Percentiles rank a stretch among this genome's conserved stretches.
Conservation (phyloP, 2,797 vertebrate genomes). For the Numenius phaeopus region DNA sequence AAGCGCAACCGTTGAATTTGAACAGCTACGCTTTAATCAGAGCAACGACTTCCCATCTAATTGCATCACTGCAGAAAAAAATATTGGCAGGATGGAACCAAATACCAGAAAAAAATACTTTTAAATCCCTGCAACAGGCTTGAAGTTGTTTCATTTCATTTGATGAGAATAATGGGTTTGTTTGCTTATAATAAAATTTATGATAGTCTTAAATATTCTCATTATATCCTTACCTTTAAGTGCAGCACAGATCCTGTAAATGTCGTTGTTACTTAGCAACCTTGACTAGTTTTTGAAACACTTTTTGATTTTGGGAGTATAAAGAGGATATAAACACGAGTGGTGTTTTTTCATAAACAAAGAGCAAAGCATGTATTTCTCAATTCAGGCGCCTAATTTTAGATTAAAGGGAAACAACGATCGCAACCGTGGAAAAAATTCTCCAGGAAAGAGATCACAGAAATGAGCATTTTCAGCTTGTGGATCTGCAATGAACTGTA, state of each 20-base stretch:
- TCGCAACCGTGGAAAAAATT: background rate
- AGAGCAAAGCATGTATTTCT: background rate
- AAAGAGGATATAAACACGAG: background rate
- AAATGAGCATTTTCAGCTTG: background rate
- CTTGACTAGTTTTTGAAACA: background rate
- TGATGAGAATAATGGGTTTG: background rate
- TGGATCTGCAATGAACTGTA: background rate
- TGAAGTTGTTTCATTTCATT: background rate
- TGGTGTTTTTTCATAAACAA: background rate
- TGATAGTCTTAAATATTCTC: background rate
- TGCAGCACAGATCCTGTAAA: background rate
- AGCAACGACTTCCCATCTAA: background rate
- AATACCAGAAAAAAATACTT: background rate
- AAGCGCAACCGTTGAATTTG: accelerated
- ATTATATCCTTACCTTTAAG: background rate
- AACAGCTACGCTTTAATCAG: background rate
- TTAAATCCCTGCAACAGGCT: background rate
- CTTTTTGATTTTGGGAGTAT: background rate
- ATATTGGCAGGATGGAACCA: background rate
- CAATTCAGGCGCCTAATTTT: background rate
- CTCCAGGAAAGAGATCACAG: background rate
- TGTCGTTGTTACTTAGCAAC: constrained; percentile 19
- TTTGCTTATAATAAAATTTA: background rate
- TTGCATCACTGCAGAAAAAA: background rate
- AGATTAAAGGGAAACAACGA: background rate